A percentile compares a stretch with the other conserved stretches of the same genome.
Conservation (phyloP, 1,140 invertebrate species). For the Drosophila cardini region DNA sequence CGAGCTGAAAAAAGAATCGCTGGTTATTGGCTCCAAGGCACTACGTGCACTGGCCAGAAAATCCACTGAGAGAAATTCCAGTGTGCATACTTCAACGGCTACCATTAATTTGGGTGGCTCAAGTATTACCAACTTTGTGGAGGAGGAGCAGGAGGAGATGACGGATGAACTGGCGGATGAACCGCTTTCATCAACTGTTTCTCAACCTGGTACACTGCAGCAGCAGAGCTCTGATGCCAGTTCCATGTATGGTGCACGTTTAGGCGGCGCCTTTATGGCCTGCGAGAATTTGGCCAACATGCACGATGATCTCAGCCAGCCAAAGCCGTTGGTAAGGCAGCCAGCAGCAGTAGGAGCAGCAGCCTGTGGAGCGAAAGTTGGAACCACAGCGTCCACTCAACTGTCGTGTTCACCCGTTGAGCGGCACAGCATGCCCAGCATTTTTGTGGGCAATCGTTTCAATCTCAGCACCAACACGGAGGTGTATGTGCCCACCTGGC, state of each 20-base stretch:
- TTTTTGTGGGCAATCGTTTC: constrained; percentile 87
- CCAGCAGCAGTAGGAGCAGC: constrained; percentile 21
- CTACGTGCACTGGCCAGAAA: constrained; percentile 71
- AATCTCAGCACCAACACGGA: constrained; percentile 86
- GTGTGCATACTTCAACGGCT: constrained; percentile 85
- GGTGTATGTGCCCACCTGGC: constrained; percentile 86
- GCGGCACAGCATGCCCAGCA: constrained; percentile 85
- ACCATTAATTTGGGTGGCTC: constrained; percentile 81
- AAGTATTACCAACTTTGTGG: constrained; percentile 63
- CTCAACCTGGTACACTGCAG: constrained; percentile 32
- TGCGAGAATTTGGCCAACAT: constrained; percentile 89
- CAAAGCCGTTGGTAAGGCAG: background rate
- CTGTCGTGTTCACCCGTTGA: constrained; percentile 64
- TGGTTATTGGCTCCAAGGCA: constrained; percentile 75
- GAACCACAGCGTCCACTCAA: background rate
- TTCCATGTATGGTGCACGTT: constrained; percentile 85
- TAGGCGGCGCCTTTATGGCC: constrained; percentile 86
- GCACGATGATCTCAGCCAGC: constrained; percentile 85
- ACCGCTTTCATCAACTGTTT: background rate
- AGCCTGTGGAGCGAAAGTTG: background rate
- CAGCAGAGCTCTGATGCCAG: constrained; percentile 87
- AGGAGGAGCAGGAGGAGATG: constrained; percentile 65
- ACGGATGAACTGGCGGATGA: constrained; percentile 17
- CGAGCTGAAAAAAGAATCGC: constrained; percentile 75
- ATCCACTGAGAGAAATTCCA: constrained; percentile 73